Conservation (phyloP, 1,140 invertebrate genomes). For the Choristoneura fumiferana region DNA sequence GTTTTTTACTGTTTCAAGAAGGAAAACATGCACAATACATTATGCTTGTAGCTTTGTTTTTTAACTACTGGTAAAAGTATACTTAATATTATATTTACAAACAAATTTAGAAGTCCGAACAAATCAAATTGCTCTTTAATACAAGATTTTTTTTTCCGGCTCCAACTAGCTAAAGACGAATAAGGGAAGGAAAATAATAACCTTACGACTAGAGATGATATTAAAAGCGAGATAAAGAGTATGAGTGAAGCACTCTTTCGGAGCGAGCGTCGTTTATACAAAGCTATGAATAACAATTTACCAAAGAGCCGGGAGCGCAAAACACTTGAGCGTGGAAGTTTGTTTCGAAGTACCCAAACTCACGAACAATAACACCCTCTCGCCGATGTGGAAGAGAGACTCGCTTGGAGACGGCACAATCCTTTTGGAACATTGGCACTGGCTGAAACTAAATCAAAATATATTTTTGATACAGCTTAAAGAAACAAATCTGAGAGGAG, state of each 20-base stretch:
- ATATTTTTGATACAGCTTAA: too few relatives aligned
- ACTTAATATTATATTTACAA: too few relatives aligned
- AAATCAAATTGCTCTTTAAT: too few relatives aligned
- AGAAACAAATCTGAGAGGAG: too few relatives aligned
- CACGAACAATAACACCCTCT: slow-evolving; percentile 53
- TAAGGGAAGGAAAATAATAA: slow-evolving; percentile 52
- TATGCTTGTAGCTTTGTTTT: too few relatives aligned
- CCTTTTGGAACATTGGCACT: too few relatives aligned
- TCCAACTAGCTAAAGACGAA: slow-evolving; percentile 38
- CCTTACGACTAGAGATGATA: slow-evolving; percentile 53
- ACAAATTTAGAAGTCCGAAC: too few relatives aligned
- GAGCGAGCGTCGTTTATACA: slow-evolving; percentile 59
- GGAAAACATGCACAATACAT: too few relatives aligned
- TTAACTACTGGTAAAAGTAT: too few relatives aligned
- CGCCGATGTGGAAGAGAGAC: neutral
- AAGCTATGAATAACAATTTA: slow-evolving; percentile 76
- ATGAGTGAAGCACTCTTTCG: slow-evolving; percentile 66
- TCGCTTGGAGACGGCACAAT: slow-evolving; percentile 3
- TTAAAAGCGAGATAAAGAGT: slow-evolving; percentile 62
- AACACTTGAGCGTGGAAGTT: slow-evolving; percentile 71
- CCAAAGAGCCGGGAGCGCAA: slow-evolving; percentile 64
- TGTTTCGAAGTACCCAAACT: slow-evolving; percentile 71
- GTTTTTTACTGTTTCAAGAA: too few relatives aligned
- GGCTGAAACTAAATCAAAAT: too few relatives aligned
- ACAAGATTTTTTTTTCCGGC: too few relatives aligned